Percentiles rank a stretch among this genome's conserved stretches.
phyloP scores from a whole-genome alignment of 2,113 vertebrate species.

The Delphinapterus leucas region DNA sequence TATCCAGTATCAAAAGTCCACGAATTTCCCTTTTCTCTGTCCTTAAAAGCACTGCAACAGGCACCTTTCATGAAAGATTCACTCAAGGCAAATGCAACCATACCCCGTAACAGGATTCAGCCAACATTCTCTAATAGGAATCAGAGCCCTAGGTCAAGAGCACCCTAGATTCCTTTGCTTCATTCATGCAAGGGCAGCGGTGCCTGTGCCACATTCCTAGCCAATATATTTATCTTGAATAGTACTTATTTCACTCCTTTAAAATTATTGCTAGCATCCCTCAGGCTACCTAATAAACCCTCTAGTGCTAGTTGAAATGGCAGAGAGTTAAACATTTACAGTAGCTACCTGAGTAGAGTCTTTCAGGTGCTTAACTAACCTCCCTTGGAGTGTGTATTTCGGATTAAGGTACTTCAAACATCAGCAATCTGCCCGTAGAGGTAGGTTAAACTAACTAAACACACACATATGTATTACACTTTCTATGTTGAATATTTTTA shows the following conservation, averaged over 20 bases:
- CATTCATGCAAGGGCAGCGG: background rate
- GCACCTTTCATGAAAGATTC: background rate
- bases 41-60: background rate
- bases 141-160: background rate
- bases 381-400: constrained; percentile 40
- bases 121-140: background rate
- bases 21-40: background rate
- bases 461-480: constrained; percentile 10
- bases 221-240: background rate
- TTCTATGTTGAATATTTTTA: constrained; percentile 30
- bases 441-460: constrained; percentile 39
- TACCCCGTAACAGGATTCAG: background rate
- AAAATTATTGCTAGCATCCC: constrained; percentile 42
- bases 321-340: constrained; percentile 40
- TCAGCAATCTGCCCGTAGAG: constrained; percentile 45
- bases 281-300: constrained; percentile 47
- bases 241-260: constrained; percentile 45
- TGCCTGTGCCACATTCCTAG: background rate
- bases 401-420: constrained; percentile 54
- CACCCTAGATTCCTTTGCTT: background rate
- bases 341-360: constrained; percentile 54
- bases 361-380: constrained; percentile 57
- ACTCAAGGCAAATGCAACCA: background rate
- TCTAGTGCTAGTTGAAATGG: constrained; percentile 26
- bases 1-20: background rate